Base-by-base conservation (phyloP, 2,113 vertebrate genomes). In the Arizona elegans region DNA sequence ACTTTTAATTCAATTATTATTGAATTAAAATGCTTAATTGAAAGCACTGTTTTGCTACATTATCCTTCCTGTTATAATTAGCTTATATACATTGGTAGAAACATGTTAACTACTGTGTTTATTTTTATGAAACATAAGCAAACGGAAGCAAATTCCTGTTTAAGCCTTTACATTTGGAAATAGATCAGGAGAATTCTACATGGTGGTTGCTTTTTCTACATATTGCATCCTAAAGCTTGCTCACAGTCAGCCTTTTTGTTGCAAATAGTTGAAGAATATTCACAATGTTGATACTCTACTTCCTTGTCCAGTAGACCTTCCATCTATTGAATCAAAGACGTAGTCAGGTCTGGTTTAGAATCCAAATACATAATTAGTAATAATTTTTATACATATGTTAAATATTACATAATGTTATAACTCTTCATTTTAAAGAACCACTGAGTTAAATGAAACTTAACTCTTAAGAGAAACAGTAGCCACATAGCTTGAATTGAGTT, bases 1-100 rank as follows among this genome's bases (percentile, higher is more conserved):
- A 50, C 92, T 95, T 97, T 96, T 95, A 95, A 97, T 88, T 96
- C 96, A 96, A 96, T 96, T 94, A 95, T 97, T 95, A 96, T 95
- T 95, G 96, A 96, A 95, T 95, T 95, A 94, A 95, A 96, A 97
- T 94, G 58, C 95, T 87, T 96, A 95, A 95, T 93, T 92, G 94
- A 97, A 92, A 94, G 88, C 89, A 58, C 8, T 17, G 38, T 50
- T 90, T 90, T 90, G 87, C 9, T 53, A 52, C 33, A 81, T 81
- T 88, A 55, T 75, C 17, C 15, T 81, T 75, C 24, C n/a, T 92
- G 47, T 43, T 50, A 12, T 62, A 92, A 85, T 29, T 81, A 5
- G 43, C 85, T 92, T 33, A 55, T 92, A 47, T 88, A 88, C 70
- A 10, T 21, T 15, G 13, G 8, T 88, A 88, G 0, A 15, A 15